Base-by-base conservation (phyloP, 2,113 vertebrate genomes). In the Grantiella picta region DNA sequence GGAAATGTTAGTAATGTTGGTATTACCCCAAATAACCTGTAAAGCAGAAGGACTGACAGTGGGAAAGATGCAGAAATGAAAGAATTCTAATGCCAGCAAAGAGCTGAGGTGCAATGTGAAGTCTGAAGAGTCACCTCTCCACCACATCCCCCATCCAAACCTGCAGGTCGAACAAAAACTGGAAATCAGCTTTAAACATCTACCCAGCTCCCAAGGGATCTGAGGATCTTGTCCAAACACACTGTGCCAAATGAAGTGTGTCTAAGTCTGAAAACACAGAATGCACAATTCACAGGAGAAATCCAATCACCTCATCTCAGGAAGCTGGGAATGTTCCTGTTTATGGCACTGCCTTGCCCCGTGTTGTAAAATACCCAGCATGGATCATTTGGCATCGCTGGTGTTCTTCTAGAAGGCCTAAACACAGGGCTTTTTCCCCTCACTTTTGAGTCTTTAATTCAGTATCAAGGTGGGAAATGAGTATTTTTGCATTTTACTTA, bases 401-500 rank as follows among this genome's bases (percentile, higher is more conserved):
- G 22, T 61, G 64, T 82, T 92, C 83, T 78, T 82, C 90, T 82
- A 90, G 70, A 91, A 82, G 80, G 66, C 29, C 75, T 49, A 71
- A 85, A 76, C 45, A 56, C 0, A 7, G 29, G 53, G 63, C 20
- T 63, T 89, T 49, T 14, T 1, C 52, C 61, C 59, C 53, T 83
- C 20, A 7, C 50, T 94, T 88, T 22, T 20, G 54, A 90, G 79
- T 15, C 79, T 77, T 61, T 76, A 76, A 86, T 86, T 88, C 64
- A 86, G 3, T 53, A 95, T 31, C 47, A 80, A 86, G 76, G 89
- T 83, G 92, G 59, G 79, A 92, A 93, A 93, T 70, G 5, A 77
- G 8, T 73, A 78, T 61, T 96, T 83, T 77, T 91, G 80, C 80
- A 57, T 94, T 91, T 91, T 77, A 57, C 79, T 89, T 75, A 91